Base-by-base conservation (phyloP, 2,888 invertebrate species). In the Caenorhabditis angaria region DNA sequence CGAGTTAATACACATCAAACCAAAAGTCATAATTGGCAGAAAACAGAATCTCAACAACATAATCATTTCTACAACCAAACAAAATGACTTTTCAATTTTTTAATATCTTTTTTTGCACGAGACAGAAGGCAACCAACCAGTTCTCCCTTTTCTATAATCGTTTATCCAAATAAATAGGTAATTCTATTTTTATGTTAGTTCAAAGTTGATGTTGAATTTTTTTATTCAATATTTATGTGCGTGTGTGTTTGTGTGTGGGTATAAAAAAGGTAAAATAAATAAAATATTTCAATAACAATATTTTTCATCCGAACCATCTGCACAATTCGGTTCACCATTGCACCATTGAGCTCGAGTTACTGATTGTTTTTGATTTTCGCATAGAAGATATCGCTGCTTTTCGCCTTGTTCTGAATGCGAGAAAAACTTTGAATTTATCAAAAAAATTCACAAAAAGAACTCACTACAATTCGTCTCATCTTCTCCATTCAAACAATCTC, bases 291-390 rank as follows among this genome's bases (percentile, higher is more conserved):
- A 79, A 54, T 72, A 82, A 64, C 85, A 85, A 61, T 85, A 85
- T 56, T 82, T 82, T 68, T 86, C 86, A 65, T 86, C 86, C 1
- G 81, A 80, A 27, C 83, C 84, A 65, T 86, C 86, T 0, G 82
- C 77, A 70, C 86, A 86, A 63, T 87, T 78, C 2, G 67, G 66
- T 25, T 65, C 68, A 22, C 86, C 86, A 70, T 86, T 82, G 69
- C 86, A 86, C 86, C 86, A 86, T 58, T 86, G 76, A 8, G 70
- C 63, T 32, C 80, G 80, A n/a, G 76, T 65, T 24, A 86, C 85
- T 10, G 81, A 82, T 74, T 86, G 83, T 71, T 86, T 86, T 67
- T 86, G 86, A 67, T 86, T 85, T 67, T 86, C 86, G 66, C 86
- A 86, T 2, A 85, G 71, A 8, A 86, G 66, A 62, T 84, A 85